A percentile compares a stretch with the other conserved stretches of the same genome.
These are phyloP conservation scores for Saccostrea glomerata DNA, from an alignment of 1,140 invertebrate genomes.

Conservation along the genomic window DNA sequence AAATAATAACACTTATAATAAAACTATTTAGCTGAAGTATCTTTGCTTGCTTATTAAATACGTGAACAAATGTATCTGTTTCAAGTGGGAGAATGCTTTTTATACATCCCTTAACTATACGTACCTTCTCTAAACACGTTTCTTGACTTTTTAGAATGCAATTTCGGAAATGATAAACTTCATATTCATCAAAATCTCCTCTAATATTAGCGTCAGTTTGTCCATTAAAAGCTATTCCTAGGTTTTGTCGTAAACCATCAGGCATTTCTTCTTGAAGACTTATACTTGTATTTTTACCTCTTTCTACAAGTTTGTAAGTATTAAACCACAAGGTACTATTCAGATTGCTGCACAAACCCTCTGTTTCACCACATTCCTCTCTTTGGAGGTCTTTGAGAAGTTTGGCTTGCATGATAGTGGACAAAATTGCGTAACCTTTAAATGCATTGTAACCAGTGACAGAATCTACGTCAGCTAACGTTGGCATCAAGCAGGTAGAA, in stretches of 20 bases:
- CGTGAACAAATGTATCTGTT: too few species aligned
- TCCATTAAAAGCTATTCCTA: neutral
- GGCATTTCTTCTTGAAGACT: neutral
- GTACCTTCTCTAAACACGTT: constrained; percentile 41
- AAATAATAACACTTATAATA: too few species aligned
- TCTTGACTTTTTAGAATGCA: neutral
- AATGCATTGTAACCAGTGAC: neutral
- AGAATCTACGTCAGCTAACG: neutral
- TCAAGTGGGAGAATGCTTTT: too few species aligned
- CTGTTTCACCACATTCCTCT: too few species aligned
- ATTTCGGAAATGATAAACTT: constrained; percentile 41
- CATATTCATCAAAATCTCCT: constrained; percentile 36
- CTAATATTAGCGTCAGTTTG: neutral
- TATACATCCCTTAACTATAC: neutral
- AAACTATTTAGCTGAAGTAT: too few species aligned
- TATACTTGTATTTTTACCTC: neutral
- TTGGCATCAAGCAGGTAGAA: neutral
- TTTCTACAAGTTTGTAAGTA: neutral
- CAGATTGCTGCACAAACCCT: neutral
- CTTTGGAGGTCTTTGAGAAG: neutral
- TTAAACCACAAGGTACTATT: neutral
- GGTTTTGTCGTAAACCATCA: neutral
- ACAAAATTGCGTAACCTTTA: neutral
- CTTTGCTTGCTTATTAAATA: too few species aligned
- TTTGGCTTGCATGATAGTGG: neutral